Base-by-base conservation (phyloP, 1,140 invertebrate species). In the Akabosia matsudoensis region DNA sequence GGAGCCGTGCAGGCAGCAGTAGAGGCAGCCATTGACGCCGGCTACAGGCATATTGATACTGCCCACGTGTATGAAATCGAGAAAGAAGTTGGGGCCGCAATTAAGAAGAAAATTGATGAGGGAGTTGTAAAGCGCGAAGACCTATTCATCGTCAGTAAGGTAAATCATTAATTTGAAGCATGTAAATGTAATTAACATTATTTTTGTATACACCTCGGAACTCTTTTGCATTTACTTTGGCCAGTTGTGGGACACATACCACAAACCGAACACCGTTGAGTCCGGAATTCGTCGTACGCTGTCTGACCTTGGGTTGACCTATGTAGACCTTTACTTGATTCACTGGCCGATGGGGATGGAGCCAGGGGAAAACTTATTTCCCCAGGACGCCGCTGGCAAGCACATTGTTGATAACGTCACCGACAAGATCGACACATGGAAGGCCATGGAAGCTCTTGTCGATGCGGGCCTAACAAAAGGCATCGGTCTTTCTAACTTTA, bases 11-110 rank as follows among this genome's bases (percentile, higher is more conserved):
- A 83, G 91, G 93, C 0, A 86, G 86, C 13, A 85, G 92, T 95
- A 0, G 91, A 90, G 82, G 85, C 88, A 78, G 93, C 93, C 34
- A 89, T 94, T 71, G 88, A 92, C 81, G 85, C 87, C 74, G 93
- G 93, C 0, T 95, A 95, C 84, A 84, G 93, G 1, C 92, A 94
- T 84, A 88, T 95, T 80, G 93, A 95, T 84, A 92, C 92, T 85
- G 93, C 93, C 18, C 87, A 87, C 80, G 86, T 90, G 24, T 95
- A 94, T 84, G 87, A 88, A 61, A 97, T 96, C 85, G 95, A 97
- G 84, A 87, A 88, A 54, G 92, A 95, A 86, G 89, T 97, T 24
- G 95, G 95, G 0, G 85, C 85, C 75, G 94, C 89, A 0, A 86
- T 97, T 1, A 87, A 89, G 33, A 88, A 89, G 16, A 90, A 92